These are phyloP conservation scores for Pocillopora verrucosa DNA, from an alignment of 64 coral and sea anemone genomes.

Conservation along the genomic window DNA sequence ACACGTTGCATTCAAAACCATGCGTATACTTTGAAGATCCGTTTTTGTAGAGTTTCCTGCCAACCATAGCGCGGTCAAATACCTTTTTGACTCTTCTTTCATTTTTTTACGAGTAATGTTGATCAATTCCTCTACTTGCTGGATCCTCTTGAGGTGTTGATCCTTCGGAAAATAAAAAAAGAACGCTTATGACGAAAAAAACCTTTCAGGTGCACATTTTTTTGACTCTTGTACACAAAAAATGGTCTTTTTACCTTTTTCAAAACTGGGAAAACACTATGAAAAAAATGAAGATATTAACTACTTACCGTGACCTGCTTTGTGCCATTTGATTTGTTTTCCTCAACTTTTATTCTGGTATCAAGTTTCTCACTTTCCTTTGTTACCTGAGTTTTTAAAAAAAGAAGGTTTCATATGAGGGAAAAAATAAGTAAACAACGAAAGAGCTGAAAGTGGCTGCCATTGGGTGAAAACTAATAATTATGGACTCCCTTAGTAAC, in stretches of 20 bases:
- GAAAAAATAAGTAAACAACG: too few species aligned
- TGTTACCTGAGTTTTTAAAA: neutral
- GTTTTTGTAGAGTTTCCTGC: neutral
- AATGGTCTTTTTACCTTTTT: too few species aligned
- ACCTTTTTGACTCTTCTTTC: neutral
- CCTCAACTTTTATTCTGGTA: neutral
- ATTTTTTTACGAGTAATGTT: neutral
- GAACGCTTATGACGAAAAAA: too few species aligned
- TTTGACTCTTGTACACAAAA: too few species aligned
- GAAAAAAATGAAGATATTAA: too few species aligned
- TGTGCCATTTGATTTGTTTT: conserved; percentile 20
- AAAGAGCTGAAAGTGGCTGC: too few species aligned
- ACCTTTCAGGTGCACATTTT: too few species aligned
- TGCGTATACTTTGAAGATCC: neutral
- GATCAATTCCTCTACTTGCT: neutral
- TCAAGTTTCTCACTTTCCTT: neutral
- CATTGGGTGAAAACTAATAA: too few species aligned
- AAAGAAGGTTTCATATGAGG: too few species aligned
- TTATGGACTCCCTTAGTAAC: too few species aligned
- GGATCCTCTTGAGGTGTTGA: neutral
- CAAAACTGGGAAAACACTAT: too few species aligned
- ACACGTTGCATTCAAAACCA: neutral
- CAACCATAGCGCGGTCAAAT: neutral
- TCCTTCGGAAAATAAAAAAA: neutral
- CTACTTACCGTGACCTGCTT: neutral